These are phyloP conservation scores for Cassiopea xamachana DNA, from an alignment of 30 jellyfish, hydroid and myxozoan species.

Conservation along the genomic window DNA sequence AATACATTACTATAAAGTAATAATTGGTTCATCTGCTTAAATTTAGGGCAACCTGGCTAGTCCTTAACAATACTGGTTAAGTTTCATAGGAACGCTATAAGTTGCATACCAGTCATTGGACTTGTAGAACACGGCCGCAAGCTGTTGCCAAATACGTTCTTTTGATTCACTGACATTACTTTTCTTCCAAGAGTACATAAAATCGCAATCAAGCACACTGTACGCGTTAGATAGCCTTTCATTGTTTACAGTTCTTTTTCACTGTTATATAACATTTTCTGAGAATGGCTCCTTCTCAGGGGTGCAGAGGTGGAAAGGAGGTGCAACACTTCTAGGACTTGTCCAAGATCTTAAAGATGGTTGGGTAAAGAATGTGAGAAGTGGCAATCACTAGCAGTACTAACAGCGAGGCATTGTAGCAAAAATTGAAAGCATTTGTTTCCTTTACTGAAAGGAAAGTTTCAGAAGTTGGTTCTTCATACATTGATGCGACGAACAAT, in stretches of 20 bases:
- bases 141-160: constrained; percentile 55
- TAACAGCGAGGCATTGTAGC: too few species aligned
- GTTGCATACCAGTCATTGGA: constrained; percentile 70
- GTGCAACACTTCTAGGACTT: too few species aligned
- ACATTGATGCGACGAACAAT: neutral
- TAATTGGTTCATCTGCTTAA: too few species aligned
- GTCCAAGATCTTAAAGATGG: too few species aligned
- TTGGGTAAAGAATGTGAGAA: too few species aligned
- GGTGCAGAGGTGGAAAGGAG: too few species aligned
- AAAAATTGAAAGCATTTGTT: too few species aligned
- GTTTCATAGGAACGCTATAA: neutral
- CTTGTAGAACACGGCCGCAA: constrained; percentile 55
- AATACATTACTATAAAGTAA: too few species aligned
- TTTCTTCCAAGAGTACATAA: neutral
- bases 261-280: too few species aligned
- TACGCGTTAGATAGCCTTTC: neutral
- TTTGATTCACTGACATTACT: constrained; percentile 9
- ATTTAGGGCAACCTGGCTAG: neutral
- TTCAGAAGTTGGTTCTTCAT: neutral
- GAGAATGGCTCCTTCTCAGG: too few species aligned
- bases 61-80: neutral
- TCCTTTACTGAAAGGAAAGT: too few species aligned
- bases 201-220: neutral
- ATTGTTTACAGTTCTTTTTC: neutral
- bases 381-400: too few species aligned